These are phyloP conservation scores for Amazona vittata DNA, from an alignment of 2,113 vertebrate species.

Conservation along the genomic window DNA sequence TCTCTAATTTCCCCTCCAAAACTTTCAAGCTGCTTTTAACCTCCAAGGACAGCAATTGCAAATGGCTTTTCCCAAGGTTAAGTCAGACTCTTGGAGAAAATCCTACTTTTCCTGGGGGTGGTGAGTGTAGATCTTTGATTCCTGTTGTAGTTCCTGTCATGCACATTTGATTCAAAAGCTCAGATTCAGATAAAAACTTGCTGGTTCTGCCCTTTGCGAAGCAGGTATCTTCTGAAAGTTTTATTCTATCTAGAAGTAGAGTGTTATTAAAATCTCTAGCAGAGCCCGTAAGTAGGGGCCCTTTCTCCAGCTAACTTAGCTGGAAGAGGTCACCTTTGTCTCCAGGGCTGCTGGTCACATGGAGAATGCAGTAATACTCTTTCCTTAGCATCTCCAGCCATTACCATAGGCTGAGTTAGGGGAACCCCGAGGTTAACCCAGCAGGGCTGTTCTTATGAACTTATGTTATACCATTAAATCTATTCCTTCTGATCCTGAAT, in stretches of 20 bases:
- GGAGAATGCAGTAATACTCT: neutral
- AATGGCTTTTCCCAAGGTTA: neutral
- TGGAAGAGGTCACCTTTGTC: neutral
- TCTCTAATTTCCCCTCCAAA: neutral
- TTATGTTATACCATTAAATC: neutral
- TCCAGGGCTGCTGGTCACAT: neutral
- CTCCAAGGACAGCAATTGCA: neutral
- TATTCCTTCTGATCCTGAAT: neutral
- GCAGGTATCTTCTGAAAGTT: neutral
- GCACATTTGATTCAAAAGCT: neutral
- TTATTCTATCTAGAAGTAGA: neutral
- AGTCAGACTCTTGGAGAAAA: neutral
- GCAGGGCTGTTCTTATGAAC: neutral
- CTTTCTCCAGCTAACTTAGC: neutral
- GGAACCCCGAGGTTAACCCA: neutral
- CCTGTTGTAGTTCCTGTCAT: neutral
- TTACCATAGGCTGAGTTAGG: neutral
- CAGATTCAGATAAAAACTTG: neutral
- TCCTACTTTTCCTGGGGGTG: neutral
- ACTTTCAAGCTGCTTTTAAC: neutral
- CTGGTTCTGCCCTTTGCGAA: neutral
- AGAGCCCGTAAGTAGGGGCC: neutral
- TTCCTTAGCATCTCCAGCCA: neutral
- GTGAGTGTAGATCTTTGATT: neutral
- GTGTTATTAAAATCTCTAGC: neutral